Conservation (phyloP, 1,140 invertebrate species). For the Hypothenemus hampei region DNA sequence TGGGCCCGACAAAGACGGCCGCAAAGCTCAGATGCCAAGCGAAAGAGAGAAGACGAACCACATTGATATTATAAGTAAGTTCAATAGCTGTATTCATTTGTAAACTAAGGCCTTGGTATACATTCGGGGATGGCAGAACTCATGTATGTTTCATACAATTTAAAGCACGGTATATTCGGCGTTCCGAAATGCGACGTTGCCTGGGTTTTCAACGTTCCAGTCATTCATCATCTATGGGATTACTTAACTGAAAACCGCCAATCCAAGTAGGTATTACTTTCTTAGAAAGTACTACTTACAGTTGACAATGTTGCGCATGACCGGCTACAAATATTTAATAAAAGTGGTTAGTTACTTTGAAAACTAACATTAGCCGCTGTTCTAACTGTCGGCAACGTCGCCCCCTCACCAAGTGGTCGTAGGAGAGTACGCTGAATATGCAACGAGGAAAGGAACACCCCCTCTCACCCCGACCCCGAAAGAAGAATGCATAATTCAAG, state of each 20-base stretch:
- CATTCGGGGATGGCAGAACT: constrained; percentile 45
- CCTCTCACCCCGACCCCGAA: constrained; percentile 6
- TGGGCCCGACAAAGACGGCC: constrained; percentile 36
- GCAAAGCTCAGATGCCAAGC: constrained; percentile 28
- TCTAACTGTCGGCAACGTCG: constrained; percentile 24
- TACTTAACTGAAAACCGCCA: too few species aligned
- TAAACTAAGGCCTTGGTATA: constrained; percentile 54
- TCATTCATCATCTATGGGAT: too few species aligned
- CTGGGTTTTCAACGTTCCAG: too few species aligned
- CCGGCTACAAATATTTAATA: too few species aligned
- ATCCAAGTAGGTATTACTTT: too few species aligned
- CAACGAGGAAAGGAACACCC: constrained; percentile 37
- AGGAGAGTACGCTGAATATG: constrained; percentile 41
- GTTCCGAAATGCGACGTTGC: constrained; percentile 21
- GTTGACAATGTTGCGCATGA: too few species aligned
- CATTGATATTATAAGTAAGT: constrained; percentile 71
- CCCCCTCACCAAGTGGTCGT: constrained; percentile 22
- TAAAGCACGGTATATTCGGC: constrained; percentile 43
- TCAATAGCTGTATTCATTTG: constrained; percentile 71
- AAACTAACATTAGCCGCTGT: too few species aligned
- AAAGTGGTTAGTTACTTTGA: too few species aligned
- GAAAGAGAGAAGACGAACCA: constrained; percentile 44
- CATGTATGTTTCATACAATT: constrained; percentile 48
- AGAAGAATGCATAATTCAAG: constrained; percentile 46
- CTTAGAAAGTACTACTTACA: too few species aligned